Evolutionary conservation across 2,797 vertebrate species (phyloP), one percentile per base, ranked within the genome.

Genomic region (Meda fulgida): DNA sequence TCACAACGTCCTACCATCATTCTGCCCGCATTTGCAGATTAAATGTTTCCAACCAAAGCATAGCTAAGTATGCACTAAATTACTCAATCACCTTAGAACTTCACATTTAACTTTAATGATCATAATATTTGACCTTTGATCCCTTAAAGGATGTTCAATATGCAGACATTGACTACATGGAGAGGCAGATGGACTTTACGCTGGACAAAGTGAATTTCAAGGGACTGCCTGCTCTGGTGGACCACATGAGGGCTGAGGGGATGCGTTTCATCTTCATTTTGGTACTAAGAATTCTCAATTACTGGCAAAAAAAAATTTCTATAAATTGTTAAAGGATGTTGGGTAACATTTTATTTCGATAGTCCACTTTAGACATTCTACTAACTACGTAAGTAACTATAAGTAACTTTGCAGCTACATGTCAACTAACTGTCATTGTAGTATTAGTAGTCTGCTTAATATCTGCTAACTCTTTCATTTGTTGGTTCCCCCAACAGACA

Each of bases 241-340:
- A 97, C 10, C 40, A 0, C 81, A 96, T 98, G 93, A 96, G 94
- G 92, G 4, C 0, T 11, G 94, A 98, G 8, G 97, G 97, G 89
- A 98, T 98, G 97, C 95, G 91, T 89, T 97, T 97, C 83, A 96
- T 99, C 88, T 94, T 97, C 88, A 98, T 99, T 81, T 92, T 99
- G 97, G 98, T 99, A 90, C 8, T 7, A 79, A 48, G 58, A 65
- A 14, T 63, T 65, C 58, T 79, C 26, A 43, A 21, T 79, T 43
- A 66, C 60, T 31, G 9, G 1, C 38, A 40, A 19, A 43, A 63
- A 43, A 29, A 72, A 51, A 9, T 53, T 53, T 75, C 72, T 5
- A 13, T 53, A 6, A 34, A 75, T 31, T 53, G 29, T 4, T 75
- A 21, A 75, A 43, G 7, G 19, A 43, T 14, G 5, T 40, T 40